Conservation (phyloP, 1,140 invertebrate genomes). For the Potamilus streckersoni region DNA sequence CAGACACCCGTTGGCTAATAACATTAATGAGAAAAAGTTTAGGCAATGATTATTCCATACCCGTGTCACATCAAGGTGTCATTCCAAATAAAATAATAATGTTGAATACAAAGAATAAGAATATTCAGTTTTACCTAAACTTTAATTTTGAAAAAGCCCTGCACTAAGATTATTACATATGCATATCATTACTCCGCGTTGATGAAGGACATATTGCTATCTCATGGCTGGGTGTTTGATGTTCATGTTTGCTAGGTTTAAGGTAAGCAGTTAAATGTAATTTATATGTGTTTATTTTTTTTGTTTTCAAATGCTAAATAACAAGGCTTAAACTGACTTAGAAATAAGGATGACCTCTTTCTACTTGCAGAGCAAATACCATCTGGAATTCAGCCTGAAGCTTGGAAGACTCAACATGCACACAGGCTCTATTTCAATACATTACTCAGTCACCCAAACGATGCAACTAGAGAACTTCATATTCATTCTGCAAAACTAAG, state of each 20-base stretch:
- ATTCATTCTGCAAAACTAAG: constrained; percentile 21
- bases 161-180: too few relatives aligned
- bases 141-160: too few relatives aligned
- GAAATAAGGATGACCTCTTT: not conserved
- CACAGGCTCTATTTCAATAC: constrained; percentile 15
- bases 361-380: constrained; percentile 19
- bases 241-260: constrained; percentile 2
- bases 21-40: too few relatives aligned
- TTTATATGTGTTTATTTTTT: constrained; percentile 1
- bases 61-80: too few relatives aligned
- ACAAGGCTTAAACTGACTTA: not conserved
- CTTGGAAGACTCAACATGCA: constrained; percentile 6
- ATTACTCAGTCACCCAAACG: constrained; percentile 7
- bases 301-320: not conserved
- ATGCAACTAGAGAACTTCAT: constrained; percentile 17
- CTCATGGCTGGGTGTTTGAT: constrained; percentile 1
- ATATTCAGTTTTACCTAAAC: too few relatives aligned
- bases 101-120: too few relatives aligned
- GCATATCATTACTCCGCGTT: too few relatives aligned
- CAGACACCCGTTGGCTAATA: too few relatives aligned
- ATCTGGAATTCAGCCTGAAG: not conserved
- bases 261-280: not conserved
- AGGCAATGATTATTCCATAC: too few relatives aligned
- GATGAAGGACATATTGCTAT: too few relatives aligned
- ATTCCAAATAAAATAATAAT: too few relatives aligned